These are phyloP conservation scores for Tiaroga cobitis DNA, from an alignment of 2,797 vertebrate species.

Conservation along the genomic window DNA sequence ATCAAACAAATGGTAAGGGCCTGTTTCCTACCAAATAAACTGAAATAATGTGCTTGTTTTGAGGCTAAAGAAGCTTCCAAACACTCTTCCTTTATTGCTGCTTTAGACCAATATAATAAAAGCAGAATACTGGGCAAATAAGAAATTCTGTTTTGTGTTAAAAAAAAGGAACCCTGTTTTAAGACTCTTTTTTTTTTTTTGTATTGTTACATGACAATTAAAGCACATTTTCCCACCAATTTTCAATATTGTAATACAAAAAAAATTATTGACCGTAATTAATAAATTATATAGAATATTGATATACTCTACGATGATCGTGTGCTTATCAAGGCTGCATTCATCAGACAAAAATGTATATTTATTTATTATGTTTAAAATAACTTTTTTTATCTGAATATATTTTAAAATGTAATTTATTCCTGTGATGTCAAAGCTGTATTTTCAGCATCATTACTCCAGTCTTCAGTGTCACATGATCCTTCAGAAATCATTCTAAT, in stretches of 20 bases:
- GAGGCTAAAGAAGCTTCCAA: not conserved
- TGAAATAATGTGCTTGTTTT: conserved; percentile 9
- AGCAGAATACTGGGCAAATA: not conserved
- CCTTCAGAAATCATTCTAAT: not conserved
- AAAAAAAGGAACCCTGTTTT: too few relatives aligned
- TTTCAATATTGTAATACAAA: not conserved
- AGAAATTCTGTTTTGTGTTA: not conserved
- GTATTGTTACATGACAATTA: not conserved
- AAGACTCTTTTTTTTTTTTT: not conserved
- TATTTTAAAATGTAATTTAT: not conserved
- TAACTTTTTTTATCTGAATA: not conserved
- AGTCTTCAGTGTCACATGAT: not conserved
- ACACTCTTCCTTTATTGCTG: not conserved
- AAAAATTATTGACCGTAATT: not conserved
- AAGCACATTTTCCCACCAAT: not conserved
- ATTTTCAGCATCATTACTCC: not conserved
- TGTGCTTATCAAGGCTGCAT: not conserved
- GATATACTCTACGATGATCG: not conserved
- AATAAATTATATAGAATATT: not conserved
- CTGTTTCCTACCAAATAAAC: not conserved
- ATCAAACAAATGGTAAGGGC: not conserved
- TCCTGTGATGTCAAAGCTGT: not conserved
- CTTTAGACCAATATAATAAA: not conserved
- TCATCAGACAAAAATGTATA: too few relatives aligned
- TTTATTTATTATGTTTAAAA: not conserved